phyloP scores from a whole-genome alignment of 2,113 vertebrate genomes.

The Dipodomys spectabilis region DNA sequence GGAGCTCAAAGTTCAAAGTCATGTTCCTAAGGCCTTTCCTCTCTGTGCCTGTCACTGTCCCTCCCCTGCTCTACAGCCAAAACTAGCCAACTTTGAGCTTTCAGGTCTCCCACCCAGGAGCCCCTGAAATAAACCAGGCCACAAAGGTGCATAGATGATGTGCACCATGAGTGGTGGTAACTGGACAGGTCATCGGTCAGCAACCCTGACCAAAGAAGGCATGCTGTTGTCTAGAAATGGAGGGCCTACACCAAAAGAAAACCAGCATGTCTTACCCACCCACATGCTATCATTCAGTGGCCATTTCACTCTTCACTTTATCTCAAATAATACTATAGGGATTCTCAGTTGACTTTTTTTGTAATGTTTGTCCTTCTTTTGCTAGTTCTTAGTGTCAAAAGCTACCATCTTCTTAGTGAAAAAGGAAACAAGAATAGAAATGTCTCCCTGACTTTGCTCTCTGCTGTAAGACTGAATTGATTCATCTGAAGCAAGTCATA shows the following conservation, averaged over 20 bases:
- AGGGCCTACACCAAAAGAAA: neutral
- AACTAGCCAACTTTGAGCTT: neutral
- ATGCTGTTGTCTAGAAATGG: neutral
- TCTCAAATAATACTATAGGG: neutral
- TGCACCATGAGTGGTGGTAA: neutral
- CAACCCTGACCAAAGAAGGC: neutral
- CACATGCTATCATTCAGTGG: neutral
- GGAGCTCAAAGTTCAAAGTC: neutral
- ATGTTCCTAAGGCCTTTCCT: neutral
- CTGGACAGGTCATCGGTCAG: neutral
- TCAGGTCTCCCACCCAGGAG: neutral
- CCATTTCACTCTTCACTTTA: neutral
- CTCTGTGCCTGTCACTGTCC: neutral
- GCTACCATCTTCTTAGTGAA: constrained; percentile 1
- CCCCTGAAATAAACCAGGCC: neutral
- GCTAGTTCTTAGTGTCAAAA: constrained; percentile 1
- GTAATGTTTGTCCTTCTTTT: neutral
- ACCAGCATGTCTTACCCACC: neutral
- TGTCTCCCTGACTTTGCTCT: neutral
- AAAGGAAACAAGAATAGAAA: neutral
- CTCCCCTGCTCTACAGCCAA: neutral
- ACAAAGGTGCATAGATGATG: neutral
- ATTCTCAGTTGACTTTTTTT: neutral
- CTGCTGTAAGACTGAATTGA: neutral
- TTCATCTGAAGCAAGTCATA: neutral